Evolutionary conservation across 2,113 vertebrate species (phyloP), one percentile per base, ranked within the genome.

Genomic region (Leucopsar rothschildi): DNA sequence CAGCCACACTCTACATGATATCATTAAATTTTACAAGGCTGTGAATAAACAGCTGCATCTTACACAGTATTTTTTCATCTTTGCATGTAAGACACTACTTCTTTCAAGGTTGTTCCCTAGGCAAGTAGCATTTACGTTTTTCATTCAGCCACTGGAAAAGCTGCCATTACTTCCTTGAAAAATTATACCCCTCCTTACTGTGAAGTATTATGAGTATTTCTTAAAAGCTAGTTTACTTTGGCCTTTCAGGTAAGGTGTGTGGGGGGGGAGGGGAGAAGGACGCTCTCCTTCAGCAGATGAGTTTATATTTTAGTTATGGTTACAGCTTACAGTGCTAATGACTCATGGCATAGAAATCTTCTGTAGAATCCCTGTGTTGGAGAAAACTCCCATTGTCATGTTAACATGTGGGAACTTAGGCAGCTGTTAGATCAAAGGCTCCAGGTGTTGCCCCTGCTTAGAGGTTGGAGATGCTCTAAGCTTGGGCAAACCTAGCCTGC

Each of bases 41-140:
- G 97, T 96, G 89, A 75, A 77, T 71, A 80, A 97, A 90, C 90
- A 98, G 82, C 86, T 95, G 81, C 72, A 82, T 66, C 60, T 81
- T 94, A 49, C 77, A 83, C 77, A 88, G 24, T 71, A 81, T 89
- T 93, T 96, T 97, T 95, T 96, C 87, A 52, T 83, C 75, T 86
- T 86, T 95, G 71, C 64, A 28, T 80, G 42, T 78, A 81, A 81
- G 63, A 82, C 28, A 31, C 12, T 33, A 22, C 1, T 69, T 86
- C 44, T 59, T 73, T 65, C 57, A 40, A 73, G 78, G 55, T 77
- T 94, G 68, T 82, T 91, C 76, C 35, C 69, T 66, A 75, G 64
- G 31, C 42, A 82, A 82, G 25, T n/a, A 80, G 44, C 12, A 10
- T 44, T 35, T 35, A 37, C 28, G 59, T 73, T 59, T 86, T 86